Conservation (phyloP, 2,888 invertebrate genomes). For the Pelosia muscerda region DNA sequence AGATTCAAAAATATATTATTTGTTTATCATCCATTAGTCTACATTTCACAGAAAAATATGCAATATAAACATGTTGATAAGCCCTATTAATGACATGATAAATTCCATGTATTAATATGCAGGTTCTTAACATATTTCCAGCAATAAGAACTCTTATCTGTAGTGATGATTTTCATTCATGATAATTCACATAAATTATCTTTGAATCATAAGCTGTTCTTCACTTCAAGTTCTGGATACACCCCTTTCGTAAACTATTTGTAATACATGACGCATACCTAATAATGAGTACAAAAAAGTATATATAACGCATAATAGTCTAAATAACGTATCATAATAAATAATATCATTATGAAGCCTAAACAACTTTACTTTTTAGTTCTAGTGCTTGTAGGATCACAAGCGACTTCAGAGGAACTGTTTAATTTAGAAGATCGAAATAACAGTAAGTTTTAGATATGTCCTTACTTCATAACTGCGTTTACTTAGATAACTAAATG, state of each 20-base stretch:
- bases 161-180: neutral
- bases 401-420: neutral
- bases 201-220: neutral
- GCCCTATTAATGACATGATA: neutral
- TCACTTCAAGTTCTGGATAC: neutral
- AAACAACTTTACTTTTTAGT: neutral
- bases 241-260: neutral
- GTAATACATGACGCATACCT: neutral
- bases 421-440: neutral
- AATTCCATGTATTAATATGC: neutral
- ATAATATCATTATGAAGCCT: neutral
- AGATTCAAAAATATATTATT: neutral
- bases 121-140: neutral
- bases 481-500: too few relatives aligned
- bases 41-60: neutral
- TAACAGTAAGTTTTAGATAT: neutral
- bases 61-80: slow-evolving; percentile 1
- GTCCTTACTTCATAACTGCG: neutral
- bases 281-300: neutral
- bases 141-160: neutral
- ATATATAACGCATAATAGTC: slow-evolving; percentile 2
- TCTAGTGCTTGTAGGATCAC: neutral
- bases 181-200: slow-evolving; percentile 1
- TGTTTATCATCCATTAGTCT: neutral
- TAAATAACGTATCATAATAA: neutral